Base-by-base conservation (phyloP, 2,888 invertebrate genomes). In the Philopedon plagiatum region DNA sequence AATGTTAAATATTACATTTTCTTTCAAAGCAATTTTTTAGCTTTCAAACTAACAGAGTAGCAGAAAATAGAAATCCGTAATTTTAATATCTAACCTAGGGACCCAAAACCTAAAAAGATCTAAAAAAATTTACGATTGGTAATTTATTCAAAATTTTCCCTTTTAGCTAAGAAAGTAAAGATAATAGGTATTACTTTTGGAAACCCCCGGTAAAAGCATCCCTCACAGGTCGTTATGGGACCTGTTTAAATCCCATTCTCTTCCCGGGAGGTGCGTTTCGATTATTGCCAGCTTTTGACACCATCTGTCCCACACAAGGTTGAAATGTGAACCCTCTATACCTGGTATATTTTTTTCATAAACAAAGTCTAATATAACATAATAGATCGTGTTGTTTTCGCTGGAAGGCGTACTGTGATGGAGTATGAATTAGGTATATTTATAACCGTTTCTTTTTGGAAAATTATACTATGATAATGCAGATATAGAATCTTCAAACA, bases 231-330 rank as follows among this genome's bases (percentile, higher is more conserved):
- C 77, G 75, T 73, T 74, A 74, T 64, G 65, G 76, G 77, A 80
- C 80, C 80, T 79, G 80, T 77, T 77, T 70, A 75, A 73, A 77
- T 78, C 78, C 77, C 74, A 78, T 82, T 82, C 82, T 80, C 75
- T 78, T 79, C 80, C 82, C 83, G 82, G 78, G 81, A 84, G 84
- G 84, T 84, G 74, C 32, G 82, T 81, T 82, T 81, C 80, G 81
- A 81, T 83, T 82, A 82, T 83, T 83, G 80, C 78, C 78, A 75
- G 78, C 78, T 77, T 78, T 83, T 81, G 81, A 79, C 82, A 81
- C 82, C 84, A 84, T 84, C 84, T 84, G 84, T 83, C 83, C 81
- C 81, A 78, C 81, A 82, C 81, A 76, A 76, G 73, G 68, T 79
- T 77, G 75, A 78, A 79, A 76, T 73, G 73, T 46, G 71, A 70